Percentiles rank a stretch among this genome's conserved stretches.
phyloP scores from a whole-genome alignment of 2,888 invertebrate genomes.

The Eutolmus rufibarbis region DNA sequence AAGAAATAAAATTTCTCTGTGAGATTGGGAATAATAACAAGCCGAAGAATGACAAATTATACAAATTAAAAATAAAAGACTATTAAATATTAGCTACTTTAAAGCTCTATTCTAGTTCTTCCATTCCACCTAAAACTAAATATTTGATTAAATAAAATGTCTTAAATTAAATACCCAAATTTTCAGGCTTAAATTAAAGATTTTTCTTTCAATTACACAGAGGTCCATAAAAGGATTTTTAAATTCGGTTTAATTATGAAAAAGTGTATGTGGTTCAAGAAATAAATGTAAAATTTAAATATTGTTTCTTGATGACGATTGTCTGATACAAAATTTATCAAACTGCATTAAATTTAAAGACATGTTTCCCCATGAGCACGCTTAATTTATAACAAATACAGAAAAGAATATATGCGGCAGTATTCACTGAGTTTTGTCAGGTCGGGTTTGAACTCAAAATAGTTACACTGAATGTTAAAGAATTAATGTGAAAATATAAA shows the following conservation, averaged over 20 bases:
- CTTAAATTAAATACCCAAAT: not conserved
- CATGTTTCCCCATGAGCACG: slow-evolving; percentile 1
- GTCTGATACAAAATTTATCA: not conserved
- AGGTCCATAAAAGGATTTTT: not conserved
- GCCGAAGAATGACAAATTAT: not conserved
- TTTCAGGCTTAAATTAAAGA: not conserved
- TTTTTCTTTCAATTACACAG: not conserved
- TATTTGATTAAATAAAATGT: not conserved
- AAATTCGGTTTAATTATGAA: not conserved
- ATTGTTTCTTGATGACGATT: not conserved
- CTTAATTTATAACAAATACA: slow-evolving; percentile 24
- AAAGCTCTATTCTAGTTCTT: not conserved
- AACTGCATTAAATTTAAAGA: not conserved
- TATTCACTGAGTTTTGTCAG: not conserved
- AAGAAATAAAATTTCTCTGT: not conserved
- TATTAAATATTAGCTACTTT: not conserved
- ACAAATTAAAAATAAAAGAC: not conserved
- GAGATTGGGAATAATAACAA: not conserved
- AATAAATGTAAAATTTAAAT: not conserved
- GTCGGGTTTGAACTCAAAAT: slow-evolving; percentile 3
- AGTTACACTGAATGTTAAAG: not conserved
- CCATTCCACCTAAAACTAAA: not conserved
- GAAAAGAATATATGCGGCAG: not conserved
- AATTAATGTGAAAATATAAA: slow-evolving; percentile 47
- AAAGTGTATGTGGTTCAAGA: not conserved